phyloP scores from a whole-genome alignment of 1,140 invertebrate species.

The Bombus haemorrhoidalis region DNA sequence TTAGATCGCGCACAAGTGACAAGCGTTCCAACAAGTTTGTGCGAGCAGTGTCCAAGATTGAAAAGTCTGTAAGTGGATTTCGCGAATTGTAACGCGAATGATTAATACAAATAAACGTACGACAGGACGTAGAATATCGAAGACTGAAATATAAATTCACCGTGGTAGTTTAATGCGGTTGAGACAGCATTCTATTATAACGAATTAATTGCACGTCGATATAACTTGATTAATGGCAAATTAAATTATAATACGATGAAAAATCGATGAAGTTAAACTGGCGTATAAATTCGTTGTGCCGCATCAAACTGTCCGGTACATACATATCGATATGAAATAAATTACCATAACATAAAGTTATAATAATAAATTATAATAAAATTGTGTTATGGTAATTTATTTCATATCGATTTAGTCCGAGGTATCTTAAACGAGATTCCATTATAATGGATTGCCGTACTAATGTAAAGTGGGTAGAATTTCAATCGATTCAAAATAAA shows the following conservation, averaged over 20 bases:
- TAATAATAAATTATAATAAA: background rate
- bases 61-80: conserved; percentile 91
- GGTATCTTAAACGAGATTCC: background rate
- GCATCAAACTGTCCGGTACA: background rate
- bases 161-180: background rate
- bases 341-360: background rate
- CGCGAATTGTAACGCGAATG: background rate
- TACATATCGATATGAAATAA: background rate
- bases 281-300: background rate
- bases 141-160: no score
- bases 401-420: background rate
- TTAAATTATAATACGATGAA: background rate
- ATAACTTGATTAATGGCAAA: background rate
- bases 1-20: conserved; percentile 91
- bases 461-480: background rate
- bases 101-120: no score
- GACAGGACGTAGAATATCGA: no score
- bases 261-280: conserved; percentile 3
- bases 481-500: background rate
- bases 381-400: background rate
- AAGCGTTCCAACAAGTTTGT: conserved; percentile 89
- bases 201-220: background rate
- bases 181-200: background rate
- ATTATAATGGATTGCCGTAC: no score
- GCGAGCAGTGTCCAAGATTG: conserved; percentile 89